Percentiles rank a stretch among this genome's conserved stretches.
Conservation (phyloP, 2,888 invertebrate species). For the Zhuqinia jingwanae region DNA sequence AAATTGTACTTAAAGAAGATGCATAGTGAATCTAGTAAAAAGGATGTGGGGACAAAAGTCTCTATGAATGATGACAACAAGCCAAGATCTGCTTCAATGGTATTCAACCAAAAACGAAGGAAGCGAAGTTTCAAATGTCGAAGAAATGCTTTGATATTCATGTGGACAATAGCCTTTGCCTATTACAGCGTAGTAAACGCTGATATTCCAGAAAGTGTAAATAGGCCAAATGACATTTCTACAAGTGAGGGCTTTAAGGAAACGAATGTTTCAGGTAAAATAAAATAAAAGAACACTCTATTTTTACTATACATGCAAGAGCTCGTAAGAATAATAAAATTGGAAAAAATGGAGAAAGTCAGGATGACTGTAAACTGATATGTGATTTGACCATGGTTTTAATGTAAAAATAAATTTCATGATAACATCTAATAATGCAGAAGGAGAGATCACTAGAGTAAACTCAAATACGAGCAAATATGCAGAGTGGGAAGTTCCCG, state of each 20-base stretch:
- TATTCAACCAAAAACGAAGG: background rate
- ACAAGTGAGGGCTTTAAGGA: background rate
- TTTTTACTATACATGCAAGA: no score
- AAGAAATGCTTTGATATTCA: constrained; percentile 74
- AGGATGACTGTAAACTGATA: no score
- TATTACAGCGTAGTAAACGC: constrained; percentile 76
- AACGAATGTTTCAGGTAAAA: constrained; percentile 35
- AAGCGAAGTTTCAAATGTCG: constrained; percentile 57
- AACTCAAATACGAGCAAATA: constrained; percentile 61
- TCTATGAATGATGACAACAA: background rate
- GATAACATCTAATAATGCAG: no score
- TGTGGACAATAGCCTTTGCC: constrained; percentile 76
- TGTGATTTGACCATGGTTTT: no score
- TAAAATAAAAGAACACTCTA: no score
- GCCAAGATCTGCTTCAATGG: constrained; percentile 52
- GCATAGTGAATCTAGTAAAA: constrained; percentile 34
- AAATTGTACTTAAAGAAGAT: constrained; percentile 34
- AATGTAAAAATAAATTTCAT: no score
- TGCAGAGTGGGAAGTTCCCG: constrained; percentile 73
- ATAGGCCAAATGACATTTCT: background rate
- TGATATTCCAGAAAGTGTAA: constrained; percentile 51
- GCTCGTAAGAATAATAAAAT: no score
- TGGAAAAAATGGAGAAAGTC: no score
- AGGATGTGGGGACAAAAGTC: background rate
- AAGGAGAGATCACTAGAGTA: background rate